Base-by-base conservation (phyloP, 2,113 vertebrate species). In the Salvelinus fontinalis region DNA sequence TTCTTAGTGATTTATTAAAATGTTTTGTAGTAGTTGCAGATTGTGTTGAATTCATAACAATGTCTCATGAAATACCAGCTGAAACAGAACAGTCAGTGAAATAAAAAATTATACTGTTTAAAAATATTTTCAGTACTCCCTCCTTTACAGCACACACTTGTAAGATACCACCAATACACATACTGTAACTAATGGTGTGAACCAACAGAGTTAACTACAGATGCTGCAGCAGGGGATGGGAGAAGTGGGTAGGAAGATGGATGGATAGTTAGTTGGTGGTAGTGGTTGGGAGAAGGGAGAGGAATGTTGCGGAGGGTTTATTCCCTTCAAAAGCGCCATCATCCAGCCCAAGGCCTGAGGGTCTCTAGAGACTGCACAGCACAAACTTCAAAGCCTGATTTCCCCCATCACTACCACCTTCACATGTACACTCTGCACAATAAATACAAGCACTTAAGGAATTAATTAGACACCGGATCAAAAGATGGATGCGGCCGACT, bases 391-490 rank as follows among this genome's bases (percentile, higher is more conserved):
- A 92, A 94, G 88, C 85, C 77, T 77, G 65, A 86, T 80, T 82
- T 69, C 86, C 82, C 82, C 68, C 81, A 76, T 79, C 76, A 78
- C 59, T 54, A 26, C 11, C 49, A 51, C 79, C 24, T 39, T 39
- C 67, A 81, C 70, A 75, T 22, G 13, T 54, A 24, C 75, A 57
- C 74, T 48, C 73, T 54, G 62, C 75, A 81, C 78, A 85, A 85
- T 88, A 90, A 91, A 91, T 84, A 91, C 78, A 60, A 85, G 82
- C 91, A 91, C 86, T 90, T 91, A 85, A 88, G 83, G 85, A 92
- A 93, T 93, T 92, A 92, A 93, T 92, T 89, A 90, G 88, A 87
- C 73, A 59, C 70, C 66, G 79, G 85, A 87, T 92, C 85, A 90
- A 90, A 44, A 88, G 80, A 83, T 66, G 66, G 75, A 77, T 44